Evolutionary conservation across 2,113 vertebrate genomes (phyloP), one percentile per base, ranked within the genome.

Genomic region (Origma solitaria): DNA sequence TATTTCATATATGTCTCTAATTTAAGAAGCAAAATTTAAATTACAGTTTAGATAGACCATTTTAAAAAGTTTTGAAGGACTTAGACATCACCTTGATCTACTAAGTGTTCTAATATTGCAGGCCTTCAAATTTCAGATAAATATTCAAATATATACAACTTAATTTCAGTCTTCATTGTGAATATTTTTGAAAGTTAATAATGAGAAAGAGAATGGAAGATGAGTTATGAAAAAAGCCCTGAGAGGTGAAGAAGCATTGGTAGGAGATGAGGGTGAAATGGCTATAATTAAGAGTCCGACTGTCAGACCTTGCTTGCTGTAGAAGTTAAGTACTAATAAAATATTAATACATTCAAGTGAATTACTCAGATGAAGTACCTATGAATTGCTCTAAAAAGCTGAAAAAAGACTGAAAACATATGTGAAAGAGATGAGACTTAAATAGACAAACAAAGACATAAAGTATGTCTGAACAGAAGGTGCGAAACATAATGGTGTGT

Each of bases 391-490:
- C 42, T 68, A 60, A 75, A 90, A 89, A 81, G 4, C 35, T 76
- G 31, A 82, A 73, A 79, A 79, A 86, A 79, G 30, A 44, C 60
- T 91, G 88, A 94, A 97, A 95, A 79, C 53, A 51, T 21, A 64
- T 69, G 38, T 57, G 54, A 90, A 83, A 89, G 14, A 56, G 7
- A 77, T 85, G 16, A 82, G 18, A 80, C 28, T 77, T 88, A 72
- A 81, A 89, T n/a, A 27, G 27, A 79, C 40, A 94, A 96, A 73
- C 15, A 85, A 81, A 95, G 49, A 84, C n/a, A 75, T 78, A 94
- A 92, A 44, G 17, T 11, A 28, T 79, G 17, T 69, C 53, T 91
- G 66, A 92, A 95, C n/a, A 95, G 77, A 86, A 90, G 61, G 70
- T 75, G 11, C 86, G 91, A 89, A 95, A n/a, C 49, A 92, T 66